A percentile compares a stretch with the other conserved stretches of the same genome.
Evolutionary conservation across 2,888 invertebrate species (phyloP).

Genomic region (Leuctra nigra): DNA sequence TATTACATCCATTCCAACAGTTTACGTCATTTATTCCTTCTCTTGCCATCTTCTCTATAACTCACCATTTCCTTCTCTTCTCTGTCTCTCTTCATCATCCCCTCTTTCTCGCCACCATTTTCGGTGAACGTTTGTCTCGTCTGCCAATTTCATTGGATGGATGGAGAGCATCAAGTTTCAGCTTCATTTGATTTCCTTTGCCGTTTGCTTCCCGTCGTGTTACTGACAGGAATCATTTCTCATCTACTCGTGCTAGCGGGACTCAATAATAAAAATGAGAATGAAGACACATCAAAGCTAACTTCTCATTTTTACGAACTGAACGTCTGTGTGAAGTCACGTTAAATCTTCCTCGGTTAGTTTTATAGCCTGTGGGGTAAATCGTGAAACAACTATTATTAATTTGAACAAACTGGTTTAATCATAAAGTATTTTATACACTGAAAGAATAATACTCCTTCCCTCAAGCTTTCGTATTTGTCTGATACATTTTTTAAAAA

Average conservation of each 20-base stretch:
- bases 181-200: conserved; percentile 17
- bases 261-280: conserved; percentile 15
- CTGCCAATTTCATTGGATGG: conserved; percentile 12
- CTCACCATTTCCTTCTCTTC: not conserved
- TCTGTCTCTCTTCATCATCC: not conserved
- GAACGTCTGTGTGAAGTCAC: too few relatives aligned
- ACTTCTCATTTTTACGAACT: conserved; percentile 9
- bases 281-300: conserved; percentile 15
- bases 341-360: too few relatives aligned
- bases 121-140: conserved; percentile 7
- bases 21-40: conserved; percentile 11
- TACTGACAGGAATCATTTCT: conserved; percentile 13
- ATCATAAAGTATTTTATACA: too few relatives aligned
- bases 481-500: too few relatives aligned
- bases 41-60: not conserved
- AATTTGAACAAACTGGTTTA: too few relatives aligned
- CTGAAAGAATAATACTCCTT: too few relatives aligned
- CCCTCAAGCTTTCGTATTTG: too few relatives aligned
- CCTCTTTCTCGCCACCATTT: conserved; percentile 3
- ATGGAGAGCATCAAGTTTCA: conserved; percentile 12
- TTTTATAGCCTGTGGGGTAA: too few relatives aligned
- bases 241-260: conserved; percentile 6
- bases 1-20: conserved; percentile 17
- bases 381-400: too few relatives aligned
- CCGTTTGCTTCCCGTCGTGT: conserved; percentile 15